These are phyloP conservation scores for Poeciliopsis retropinna DNA, from an alignment of 2,113 vertebrate species.

Conservation along the genomic window DNA sequence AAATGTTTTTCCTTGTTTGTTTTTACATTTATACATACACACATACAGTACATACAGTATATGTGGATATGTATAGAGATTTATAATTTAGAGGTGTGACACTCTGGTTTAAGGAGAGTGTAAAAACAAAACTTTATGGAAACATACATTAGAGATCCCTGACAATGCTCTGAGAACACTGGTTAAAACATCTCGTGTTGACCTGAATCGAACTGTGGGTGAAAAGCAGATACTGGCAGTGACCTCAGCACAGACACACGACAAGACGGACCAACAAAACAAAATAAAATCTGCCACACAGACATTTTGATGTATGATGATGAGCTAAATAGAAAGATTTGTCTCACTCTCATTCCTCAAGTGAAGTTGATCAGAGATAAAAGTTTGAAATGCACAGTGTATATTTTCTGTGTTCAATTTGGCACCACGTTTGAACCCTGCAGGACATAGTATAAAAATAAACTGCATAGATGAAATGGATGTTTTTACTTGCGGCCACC, in stretches of 20 bases:
- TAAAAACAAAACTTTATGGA: slow-evolving; percentile 57
- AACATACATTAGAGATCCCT: slow-evolving; percentile 67
- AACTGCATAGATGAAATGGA: slow-evolving; percentile 56
- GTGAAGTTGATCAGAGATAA: slow-evolving; percentile 1
- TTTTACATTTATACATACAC: slow-evolving; percentile 74
- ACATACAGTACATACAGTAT: slow-evolving; percentile 72
- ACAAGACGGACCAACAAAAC: slow-evolving; percentile 30
- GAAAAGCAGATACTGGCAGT: slow-evolving; percentile 46
- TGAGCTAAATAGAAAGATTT: slow-evolving; percentile 36
- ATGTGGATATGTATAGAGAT: slow-evolving; percentile 73
- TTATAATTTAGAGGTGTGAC: slow-evolving; percentile 52
- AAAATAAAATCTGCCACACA: slow-evolving; percentile 14
- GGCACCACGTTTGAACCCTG: slow-evolving; percentile 57
- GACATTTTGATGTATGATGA: slow-evolving; percentile 31
- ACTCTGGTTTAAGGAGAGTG: slow-evolving; percentile 49
- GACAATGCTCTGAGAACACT: slow-evolving; percentile 60
- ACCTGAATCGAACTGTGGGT: slow-evolving; percentile 71
- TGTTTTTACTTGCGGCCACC: background rate
- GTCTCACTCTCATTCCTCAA: slow-evolving; percentile 42
- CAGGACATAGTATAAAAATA: slow-evolving; percentile 26
- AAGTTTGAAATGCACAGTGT: slow-evolving; percentile 7
- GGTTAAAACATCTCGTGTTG: slow-evolving; percentile 50
- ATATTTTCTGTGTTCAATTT: slow-evolving; percentile 48
- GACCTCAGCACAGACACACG: slow-evolving; percentile 52
- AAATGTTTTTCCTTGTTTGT: slow-evolving; percentile 61